phyloP scores from a whole-genome alignment of 2,113 vertebrate genomes.

The Hemicordylus capensis region DNA sequence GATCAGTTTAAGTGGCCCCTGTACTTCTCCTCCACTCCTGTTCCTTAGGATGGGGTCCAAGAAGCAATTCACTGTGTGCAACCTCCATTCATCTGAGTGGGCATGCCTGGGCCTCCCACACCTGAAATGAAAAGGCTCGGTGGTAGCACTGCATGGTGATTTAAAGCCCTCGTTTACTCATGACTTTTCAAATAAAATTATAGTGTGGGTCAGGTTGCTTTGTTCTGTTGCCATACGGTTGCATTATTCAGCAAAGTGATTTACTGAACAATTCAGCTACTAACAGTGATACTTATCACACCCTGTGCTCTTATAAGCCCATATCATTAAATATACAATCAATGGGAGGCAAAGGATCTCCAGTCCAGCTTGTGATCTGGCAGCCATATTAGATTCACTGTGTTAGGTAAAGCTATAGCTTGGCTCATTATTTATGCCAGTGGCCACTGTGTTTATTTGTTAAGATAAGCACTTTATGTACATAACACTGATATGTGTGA shows the following conservation, averaged over 20 bases:
- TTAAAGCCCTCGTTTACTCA: neutral
- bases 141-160: too few species aligned
- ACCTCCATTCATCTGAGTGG: too few species aligned
- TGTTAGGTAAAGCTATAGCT: neutral
- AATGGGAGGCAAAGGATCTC: fast-evolving
- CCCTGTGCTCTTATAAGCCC: neutral
- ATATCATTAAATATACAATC: neutral
- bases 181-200: neutral
- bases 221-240: neutral
- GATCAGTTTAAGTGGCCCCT: too few species aligned
- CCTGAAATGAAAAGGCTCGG: neutral
- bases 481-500: neutral
- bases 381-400: neutral
- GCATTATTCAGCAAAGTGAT: neutral
- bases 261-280: neutral
- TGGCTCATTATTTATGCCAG: neutral
- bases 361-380: neutral
- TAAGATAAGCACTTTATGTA: neutral
- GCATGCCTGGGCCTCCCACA: neutral
- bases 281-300: too few species aligned
- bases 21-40: too few species aligned
- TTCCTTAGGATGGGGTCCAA: too few species aligned
- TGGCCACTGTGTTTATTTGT: neutral
- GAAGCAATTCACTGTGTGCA: too few species aligned
- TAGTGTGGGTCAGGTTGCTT: neutral